Evolutionary conservation across 2,113 vertebrate species (phyloP), one percentile per base, ranked within the genome.

Genomic region (Apodemus sylvaticus): DNA sequence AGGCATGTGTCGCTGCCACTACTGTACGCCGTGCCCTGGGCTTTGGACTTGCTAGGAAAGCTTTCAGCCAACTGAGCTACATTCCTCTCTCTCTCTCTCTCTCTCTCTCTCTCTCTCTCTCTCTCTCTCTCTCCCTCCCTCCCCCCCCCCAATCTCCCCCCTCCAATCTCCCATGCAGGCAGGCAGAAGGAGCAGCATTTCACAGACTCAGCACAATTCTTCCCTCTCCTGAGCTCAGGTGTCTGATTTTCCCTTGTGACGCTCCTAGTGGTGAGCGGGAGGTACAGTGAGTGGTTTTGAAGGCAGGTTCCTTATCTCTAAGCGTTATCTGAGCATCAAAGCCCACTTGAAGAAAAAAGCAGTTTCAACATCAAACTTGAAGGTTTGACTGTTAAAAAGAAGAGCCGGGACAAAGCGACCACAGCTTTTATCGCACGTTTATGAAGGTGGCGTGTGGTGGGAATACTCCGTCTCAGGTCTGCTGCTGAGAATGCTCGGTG

Each of bases 301-400:
- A 97, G 95, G 74, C 95, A 91, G 89, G 86, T 73, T 78, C 94
- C 95, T 97, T 97, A 97, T 97, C 97, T 2, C 11, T 79, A 86
- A 83, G 96, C 79, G 86, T 97, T 97, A 98, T 98, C 98, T 97
- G 70, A 36, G 89, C 97, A 97, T 97, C 98, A 97, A 96, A 98
- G 96, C 11, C 89, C 89, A 81, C 86, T 85, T 94, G 22, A 96
- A 94, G 93, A 94, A 95, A 94, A 94, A 95, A 92, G 97, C 97
- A 97, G 96, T 97, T 97, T 98, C 98, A 89, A 91, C 95, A 94
- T 94, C 92, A 97, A 83, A 95, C 96, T 92, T 86, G 82, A 96
- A 97, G 93, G 95, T 93, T 91, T 96, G 91, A 96, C 97, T 97
- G 97, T 97, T 97, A 86, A 97, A 97, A 97, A 95, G 94, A 97